These are phyloP conservation scores for Plutomurus gul DNA, from an alignment of 1,140 invertebrate genomes.

Conservation along the genomic window DNA sequence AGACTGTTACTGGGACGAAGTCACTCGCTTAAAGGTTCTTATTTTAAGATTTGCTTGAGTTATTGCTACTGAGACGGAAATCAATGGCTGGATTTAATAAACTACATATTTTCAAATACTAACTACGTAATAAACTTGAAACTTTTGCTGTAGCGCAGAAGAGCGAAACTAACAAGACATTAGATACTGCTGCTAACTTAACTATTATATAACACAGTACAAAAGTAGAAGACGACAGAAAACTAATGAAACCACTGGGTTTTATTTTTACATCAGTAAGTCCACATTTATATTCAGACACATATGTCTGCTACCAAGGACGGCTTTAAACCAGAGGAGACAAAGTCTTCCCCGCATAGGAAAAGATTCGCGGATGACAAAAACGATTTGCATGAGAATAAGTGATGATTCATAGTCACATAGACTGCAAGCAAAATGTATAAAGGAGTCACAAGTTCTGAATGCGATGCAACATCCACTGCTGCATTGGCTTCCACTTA, in stretches of 20 bases:
- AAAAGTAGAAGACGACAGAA: background rate
- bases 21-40: conserved; percentile 37
- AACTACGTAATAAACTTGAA: no score
- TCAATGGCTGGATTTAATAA: no score
- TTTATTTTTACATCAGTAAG: no score
- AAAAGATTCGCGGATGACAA: conserved; percentile 12
- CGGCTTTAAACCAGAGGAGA: background rate
- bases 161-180: no score
- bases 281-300: background rate
- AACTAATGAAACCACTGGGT: no score
- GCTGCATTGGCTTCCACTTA: no score
- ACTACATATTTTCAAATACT: no score
- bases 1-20: conserved; percentile 2
- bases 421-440: background rate
- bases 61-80: no score
- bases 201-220: background rate
- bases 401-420: background rate
- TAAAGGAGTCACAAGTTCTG: background rate
- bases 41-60: background rate
- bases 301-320: background rate
- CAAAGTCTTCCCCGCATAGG: background rate
- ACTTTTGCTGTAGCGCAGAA: no score
- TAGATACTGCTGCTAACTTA: no score
- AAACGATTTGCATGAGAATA: conserved; percentile 23
- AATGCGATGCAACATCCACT: no score